Evolutionary conservation across 2,113 vertebrate genomes (phyloP).

Genomic region (Callipepla squamata): DNA sequence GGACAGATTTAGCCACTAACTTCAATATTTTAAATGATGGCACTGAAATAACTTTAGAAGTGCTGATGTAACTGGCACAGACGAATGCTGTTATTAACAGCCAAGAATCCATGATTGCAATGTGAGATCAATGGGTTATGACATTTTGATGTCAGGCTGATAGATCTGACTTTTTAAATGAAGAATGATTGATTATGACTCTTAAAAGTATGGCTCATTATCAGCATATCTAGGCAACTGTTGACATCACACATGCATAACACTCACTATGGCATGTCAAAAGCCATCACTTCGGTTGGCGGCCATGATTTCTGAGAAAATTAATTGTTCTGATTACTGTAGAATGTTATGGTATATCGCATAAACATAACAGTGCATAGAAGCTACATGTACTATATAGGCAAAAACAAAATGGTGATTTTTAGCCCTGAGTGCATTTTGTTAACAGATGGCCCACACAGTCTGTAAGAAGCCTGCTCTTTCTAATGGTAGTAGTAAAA

Average conservation of each 20-base stretch:
- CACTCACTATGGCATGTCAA: background rate
- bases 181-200: constrained; percentile 49
- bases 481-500: background rate
- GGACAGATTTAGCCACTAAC: background rate
- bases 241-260: constrained; percentile 36
- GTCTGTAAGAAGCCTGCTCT: background rate
- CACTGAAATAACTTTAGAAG: background rate
- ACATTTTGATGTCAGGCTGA: constrained; percentile 58
- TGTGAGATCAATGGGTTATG: constrained; percentile 60
- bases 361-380: background rate
- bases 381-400: background rate
- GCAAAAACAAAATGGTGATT: background rate
- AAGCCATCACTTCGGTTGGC: background rate
- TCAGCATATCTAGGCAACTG: constrained; percentile 12
- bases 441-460: background rate
- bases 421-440: background rate
- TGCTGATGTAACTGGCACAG: background rate
- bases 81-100: constrained; percentile 3
- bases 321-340: background rate
- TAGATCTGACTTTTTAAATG: constrained; percentile 47
- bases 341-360: background rate
- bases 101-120: background rate
- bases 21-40: background rate
- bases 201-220: constrained; percentile 40
- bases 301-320: background rate